Conservation (phyloP, 2,888 invertebrate genomes). For the Drosophila nigricruria region DNA sequence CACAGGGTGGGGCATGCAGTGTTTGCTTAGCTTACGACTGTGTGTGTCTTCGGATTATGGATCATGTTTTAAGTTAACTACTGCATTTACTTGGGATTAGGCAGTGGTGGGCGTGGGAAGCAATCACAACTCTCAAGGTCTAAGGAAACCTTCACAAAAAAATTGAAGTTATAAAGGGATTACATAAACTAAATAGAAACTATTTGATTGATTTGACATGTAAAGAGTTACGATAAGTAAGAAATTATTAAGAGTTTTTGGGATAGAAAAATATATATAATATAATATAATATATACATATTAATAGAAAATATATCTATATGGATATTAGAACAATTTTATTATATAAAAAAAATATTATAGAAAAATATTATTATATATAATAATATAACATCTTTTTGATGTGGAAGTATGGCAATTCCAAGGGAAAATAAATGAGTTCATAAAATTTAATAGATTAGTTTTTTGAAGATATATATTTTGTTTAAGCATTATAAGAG, state of each 20-base stretch:
- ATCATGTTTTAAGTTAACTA: slow-evolving; percentile 64
- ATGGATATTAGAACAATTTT: too few relatives aligned
- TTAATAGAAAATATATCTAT: too few relatives aligned
- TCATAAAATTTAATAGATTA: too few relatives aligned
- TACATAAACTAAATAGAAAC: slow-evolving; percentile 3
- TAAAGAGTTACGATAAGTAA: slow-evolving; percentile 1
- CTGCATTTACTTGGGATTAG: slow-evolving; percentile 47
- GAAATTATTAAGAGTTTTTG: too few relatives aligned
- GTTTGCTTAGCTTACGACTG: slow-evolving; percentile 42
- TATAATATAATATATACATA: background rate
- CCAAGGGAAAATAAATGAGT: too few relatives aligned
- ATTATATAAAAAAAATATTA: background rate
- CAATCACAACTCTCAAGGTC: slow-evolving; percentile 6
- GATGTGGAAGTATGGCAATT: too few relatives aligned
- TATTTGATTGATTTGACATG: slow-evolving; percentile 10
- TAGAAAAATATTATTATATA: background rate
- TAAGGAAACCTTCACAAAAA: background rate
- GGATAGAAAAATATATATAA: background rate
- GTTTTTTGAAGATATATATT: too few relatives aligned
- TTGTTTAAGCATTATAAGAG: too few relatives aligned
- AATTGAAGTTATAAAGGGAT: background rate
- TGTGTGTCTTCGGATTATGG: slow-evolving; percentile 65
- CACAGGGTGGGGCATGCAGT: slow-evolving; percentile 19
- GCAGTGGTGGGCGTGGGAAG: slow-evolving; percentile 55
- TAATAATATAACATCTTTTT: too few relatives aligned